A percentile compares a stretch with the other conserved stretches of the same genome.
Evolutionary conservation across 1,140 invertebrate species (phyloP).

Genomic region (Drosophila seguyi): DNA sequence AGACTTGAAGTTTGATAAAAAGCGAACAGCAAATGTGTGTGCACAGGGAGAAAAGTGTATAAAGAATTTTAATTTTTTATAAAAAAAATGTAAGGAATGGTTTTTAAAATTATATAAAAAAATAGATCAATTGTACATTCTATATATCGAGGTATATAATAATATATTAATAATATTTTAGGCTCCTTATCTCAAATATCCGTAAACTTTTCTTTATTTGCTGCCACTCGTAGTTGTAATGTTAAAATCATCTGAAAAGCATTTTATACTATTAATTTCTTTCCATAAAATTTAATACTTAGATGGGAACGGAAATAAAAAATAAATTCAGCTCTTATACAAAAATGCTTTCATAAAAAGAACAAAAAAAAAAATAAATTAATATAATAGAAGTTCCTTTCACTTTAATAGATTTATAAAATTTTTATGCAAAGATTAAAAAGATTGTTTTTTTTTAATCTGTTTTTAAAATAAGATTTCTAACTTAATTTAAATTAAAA

Average conservation of each 20-base stretch:
- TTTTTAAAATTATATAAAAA: no score
- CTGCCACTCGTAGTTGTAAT: no score
- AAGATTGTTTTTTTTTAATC: background rate
- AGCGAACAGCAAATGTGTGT: slow-evolving; percentile 16
- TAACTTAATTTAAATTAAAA: background rate
- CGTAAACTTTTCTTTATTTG: no score
- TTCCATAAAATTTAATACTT: no score
- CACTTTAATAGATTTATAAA: background rate
- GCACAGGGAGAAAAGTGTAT: slow-evolving; percentile 2
- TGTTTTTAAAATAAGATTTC: background rate
- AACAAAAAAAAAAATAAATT: background rate
- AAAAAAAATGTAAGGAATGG: no score
- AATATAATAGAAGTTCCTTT: background rate
- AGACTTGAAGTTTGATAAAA: slow-evolving; percentile 29
- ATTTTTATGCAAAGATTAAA: background rate
- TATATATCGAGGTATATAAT: no score
- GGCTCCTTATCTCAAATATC: no score
- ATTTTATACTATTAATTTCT: no score
- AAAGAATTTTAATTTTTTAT: no score
- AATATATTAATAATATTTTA: no score
- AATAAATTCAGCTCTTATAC: background rate
- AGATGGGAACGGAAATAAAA: background rate
- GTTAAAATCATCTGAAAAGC: no score
- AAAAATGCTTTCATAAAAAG: background rate
- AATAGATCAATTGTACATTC: no score